Evolutionary conservation across 2,888 invertebrate genomes (phyloP).

Genomic region (Empis stercorea): DNA sequence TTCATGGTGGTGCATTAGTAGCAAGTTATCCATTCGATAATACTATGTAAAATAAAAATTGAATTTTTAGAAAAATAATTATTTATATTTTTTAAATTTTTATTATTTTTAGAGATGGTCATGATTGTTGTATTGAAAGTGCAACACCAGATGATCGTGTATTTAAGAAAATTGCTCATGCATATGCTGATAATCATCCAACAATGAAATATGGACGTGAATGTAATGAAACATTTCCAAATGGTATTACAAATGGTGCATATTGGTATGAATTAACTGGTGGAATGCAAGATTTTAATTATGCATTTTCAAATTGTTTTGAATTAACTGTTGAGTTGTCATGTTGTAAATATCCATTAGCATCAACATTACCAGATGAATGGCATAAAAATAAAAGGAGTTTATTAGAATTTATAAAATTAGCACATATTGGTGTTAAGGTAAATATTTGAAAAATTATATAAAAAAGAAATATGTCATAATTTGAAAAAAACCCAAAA

Average conservation of each 20-base stretch:
- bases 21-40: slow-evolving; percentile 97
- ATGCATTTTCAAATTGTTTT: slow-evolving; percentile 86
- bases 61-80: not conserved
- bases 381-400: slow-evolving; percentile 83
- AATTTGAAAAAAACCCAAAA: too few species aligned
- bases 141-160: slow-evolving; percentile 68
- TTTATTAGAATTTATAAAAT: slow-evolving; percentile 71
- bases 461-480: not conserved
- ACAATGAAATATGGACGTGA: slow-evolving; percentile 63
- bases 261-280: slow-evolving; percentile 81
- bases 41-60: slow-evolving; percentile 45
- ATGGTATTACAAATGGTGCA: slow-evolving; percentile 86
- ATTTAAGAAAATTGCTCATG: slow-evolving; percentile 63
- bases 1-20: slow-evolving; percentile 94
- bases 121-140: slow-evolving; percentile 59
- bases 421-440: slow-evolving; percentile 60
- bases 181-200: slow-evolving; percentile 61
- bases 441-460: slow-evolving; percentile 16
- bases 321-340: slow-evolving; percentile 95
- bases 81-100: not conserved
- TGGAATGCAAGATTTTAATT: slow-evolving; percentile 99
- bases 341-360: slow-evolving; percentile 85
- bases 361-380: slow-evolving; percentile 53
- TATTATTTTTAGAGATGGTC: slow-evolving; percentile 31
- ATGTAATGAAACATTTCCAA: slow-evolving; percentile 59